phyloP scores from a whole-genome alignment of 2,888 invertebrate genomes.

The Hirtodrosophila confusa region DNA sequence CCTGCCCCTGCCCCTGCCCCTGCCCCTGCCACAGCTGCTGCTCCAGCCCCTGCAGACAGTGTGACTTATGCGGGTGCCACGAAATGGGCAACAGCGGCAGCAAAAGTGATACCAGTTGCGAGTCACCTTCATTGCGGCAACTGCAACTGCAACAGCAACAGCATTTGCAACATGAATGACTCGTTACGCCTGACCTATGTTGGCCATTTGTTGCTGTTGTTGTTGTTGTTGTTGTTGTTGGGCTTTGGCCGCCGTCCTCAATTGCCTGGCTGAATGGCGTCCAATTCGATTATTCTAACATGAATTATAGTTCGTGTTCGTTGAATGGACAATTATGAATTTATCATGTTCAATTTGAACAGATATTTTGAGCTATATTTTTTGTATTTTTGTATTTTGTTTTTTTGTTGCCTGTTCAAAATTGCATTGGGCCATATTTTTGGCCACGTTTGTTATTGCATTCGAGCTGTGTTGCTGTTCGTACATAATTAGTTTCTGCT shows the following conservation, averaged over 20 bases:
- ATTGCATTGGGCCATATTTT: conserved; percentile 59
- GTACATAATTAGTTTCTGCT: conserved; percentile 71
- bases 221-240: conserved; percentile 49
- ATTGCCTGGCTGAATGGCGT: conserved; percentile 78
- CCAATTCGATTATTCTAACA: conserved; percentile 80
- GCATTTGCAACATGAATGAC: conserved; percentile 75
- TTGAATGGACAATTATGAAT: conserved; percentile 80
- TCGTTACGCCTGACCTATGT: conserved; percentile 79
- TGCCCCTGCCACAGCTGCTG: not conserved
- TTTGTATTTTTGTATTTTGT: conserved; percentile 17
- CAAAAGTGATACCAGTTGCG: conserved; percentile 39
- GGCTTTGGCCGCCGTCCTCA: conserved; percentile 76
- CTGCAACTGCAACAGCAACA: conserved; percentile 41
- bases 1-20: conserved; percentile 5
- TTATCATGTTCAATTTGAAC: conserved; percentile 81
- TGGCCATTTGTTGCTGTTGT: conserved; percentile 58
- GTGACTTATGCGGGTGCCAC: conserved; percentile 77
- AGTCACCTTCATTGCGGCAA: conserved; percentile 57
- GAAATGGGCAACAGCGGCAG: conserved; percentile 48
- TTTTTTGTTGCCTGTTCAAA: conserved; percentile 29
- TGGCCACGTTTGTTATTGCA: conserved; percentile 39
- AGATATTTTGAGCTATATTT: conserved; percentile 72
- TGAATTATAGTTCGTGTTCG: conserved; percentile 81
- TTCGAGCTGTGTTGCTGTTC: conserved; percentile 33
- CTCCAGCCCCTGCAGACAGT: conserved; percentile 39